Percentiles rank a stretch among this genome's conserved stretches.
Evolutionary conservation across 2,797 vertebrate species (phyloP).

Genomic region (Pogoniulus pusillus): DNA sequence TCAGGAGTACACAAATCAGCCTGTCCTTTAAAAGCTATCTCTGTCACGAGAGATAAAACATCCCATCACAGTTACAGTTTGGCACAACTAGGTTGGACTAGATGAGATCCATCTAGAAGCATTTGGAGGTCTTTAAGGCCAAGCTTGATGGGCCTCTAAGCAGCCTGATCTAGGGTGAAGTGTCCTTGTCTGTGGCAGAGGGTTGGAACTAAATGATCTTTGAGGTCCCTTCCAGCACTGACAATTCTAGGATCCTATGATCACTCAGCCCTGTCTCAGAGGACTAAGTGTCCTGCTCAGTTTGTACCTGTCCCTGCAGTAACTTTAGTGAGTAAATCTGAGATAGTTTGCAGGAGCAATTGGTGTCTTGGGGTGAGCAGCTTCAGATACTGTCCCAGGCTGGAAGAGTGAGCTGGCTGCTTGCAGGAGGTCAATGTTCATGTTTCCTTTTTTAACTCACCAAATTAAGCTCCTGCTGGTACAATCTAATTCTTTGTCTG

Average conservation of each 20-base stretch:
- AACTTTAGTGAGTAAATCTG: not conserved
- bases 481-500: not conserved
- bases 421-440: not conserved
- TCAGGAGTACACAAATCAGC: not conserved
- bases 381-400: not conserved
- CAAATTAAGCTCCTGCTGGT: not conserved
- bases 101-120: not conserved
- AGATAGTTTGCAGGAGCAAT: not conserved
- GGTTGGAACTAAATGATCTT: too few relatives aligned
- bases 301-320: too few relatives aligned
- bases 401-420: rapidly evolving
- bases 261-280: not conserved
- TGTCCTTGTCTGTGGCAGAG: too few relatives aligned
- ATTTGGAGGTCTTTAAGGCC: too few relatives aligned
- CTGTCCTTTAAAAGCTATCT: not conserved
- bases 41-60: too few relatives aligned
- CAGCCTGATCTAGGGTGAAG: too few relatives aligned
- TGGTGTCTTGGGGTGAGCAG: not conserved
- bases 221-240: too few relatives aligned
- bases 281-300: not conserved
- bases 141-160: too few relatives aligned
- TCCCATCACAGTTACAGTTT: not conserved
- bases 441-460: not conserved
- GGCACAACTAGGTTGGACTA: not conserved
- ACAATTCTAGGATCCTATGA: too few relatives aligned